phyloP scores from a whole-genome alignment of 1,140 invertebrate species.

The Harpegnathos saltator region DNA sequence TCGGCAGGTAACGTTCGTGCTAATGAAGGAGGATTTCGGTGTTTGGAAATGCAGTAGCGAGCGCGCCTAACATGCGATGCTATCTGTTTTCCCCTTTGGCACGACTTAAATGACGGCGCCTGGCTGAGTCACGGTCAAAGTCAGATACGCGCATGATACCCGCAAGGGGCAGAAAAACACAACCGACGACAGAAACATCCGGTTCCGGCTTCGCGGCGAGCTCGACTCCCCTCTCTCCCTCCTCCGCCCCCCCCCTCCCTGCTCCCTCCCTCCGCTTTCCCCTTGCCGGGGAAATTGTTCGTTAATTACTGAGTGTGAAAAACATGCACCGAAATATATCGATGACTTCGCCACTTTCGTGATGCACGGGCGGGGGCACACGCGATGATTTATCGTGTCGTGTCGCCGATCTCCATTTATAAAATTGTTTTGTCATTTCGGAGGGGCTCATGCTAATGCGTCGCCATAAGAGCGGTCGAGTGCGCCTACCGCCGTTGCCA shows the following conservation, averaged over 20 bases:
- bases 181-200: slow-evolving; percentile 83
- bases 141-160: slow-evolving; percentile 78
- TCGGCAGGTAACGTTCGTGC: slow-evolving; percentile 45
- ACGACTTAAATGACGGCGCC: slow-evolving; percentile 68
- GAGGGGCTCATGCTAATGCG: slow-evolving; percentile 4
- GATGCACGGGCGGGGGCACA: background rate
- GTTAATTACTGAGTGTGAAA: slow-evolving; percentile 75
- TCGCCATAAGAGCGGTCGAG: background rate
- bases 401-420: slow-evolving; percentile 5
- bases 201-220: slow-evolving; percentile 70
- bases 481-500: background rate
- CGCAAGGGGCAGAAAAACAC: slow-evolving; percentile 66
- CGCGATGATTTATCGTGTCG: slow-evolving; percentile 53
- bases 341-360: slow-evolving; percentile 62
- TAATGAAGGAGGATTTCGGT: slow-evolving; percentile 67
- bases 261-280: background rate
- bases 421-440: slow-evolving; percentile 37
- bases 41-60: slow-evolving; percentile 58
- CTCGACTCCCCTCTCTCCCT: slow-evolving; percentile 17
- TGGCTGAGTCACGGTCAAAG: slow-evolving; percentile 82
- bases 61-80: slow-evolving; percentile 72
- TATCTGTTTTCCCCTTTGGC: slow-evolving; percentile 61
- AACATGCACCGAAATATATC: slow-evolving; percentile 23
- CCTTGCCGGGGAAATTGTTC: slow-evolving; percentile 64
- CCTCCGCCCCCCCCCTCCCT: too few species aligned